Evolutionary conservation across 2,113 vertebrate genomes (phyloP).

Genomic region (Alligator sinensis): DNA sequence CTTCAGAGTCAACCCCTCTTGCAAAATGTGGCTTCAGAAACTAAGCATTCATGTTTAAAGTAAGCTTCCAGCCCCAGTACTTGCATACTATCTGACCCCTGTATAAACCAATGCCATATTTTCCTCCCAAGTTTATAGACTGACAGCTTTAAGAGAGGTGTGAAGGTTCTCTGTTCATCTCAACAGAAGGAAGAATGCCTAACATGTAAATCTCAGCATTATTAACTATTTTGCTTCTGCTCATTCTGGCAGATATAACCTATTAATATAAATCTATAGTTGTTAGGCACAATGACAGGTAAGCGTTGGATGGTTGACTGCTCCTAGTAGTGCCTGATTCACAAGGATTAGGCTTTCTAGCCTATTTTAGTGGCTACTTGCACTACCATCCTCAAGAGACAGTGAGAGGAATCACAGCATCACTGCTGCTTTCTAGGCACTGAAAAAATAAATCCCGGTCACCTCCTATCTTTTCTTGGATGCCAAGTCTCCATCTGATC

Average conservation of each 20-base stretch:
- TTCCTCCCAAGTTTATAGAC: conserved; percentile 14
- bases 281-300: not conserved
- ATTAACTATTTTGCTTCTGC: conserved; percentile 3
- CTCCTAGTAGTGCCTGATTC: not conserved
- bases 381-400: not conserved
- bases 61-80: not conserved
- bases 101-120: not conserved
- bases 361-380: not conserved
- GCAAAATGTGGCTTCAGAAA: conserved; percentile 28
- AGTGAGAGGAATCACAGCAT: not conserved
- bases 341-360: not conserved
- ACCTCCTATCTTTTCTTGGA: not conserved
- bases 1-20: not conserved
- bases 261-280: conserved; percentile 28
- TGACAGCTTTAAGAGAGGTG: not conserved
- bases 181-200: conserved; percentile 28
- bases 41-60: not conserved
- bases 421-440: not conserved
- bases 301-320: conserved; percentile 2
- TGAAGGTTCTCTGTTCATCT: conserved; percentile 33
- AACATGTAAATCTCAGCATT: conserved; percentile 11
- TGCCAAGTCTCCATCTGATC: not conserved
- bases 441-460: not conserved
- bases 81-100: conserved; percentile 13
- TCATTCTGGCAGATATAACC: conserved; percentile 31